Evolutionary conservation across 2,113 vertebrate genomes (phyloP).

Genomic region (Bujurquina vittata): DNA sequence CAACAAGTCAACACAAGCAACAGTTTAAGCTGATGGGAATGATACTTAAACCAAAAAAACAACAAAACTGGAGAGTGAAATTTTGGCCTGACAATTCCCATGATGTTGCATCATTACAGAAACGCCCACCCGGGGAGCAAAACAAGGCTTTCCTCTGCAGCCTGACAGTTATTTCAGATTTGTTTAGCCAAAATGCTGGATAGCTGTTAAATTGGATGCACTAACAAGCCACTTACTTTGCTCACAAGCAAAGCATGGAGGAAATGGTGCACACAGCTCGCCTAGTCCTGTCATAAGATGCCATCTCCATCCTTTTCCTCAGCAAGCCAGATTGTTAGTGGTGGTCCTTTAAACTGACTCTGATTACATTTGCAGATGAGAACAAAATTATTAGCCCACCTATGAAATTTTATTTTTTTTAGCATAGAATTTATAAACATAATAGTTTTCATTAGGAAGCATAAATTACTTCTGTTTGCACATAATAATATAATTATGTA

Average conservation of each 20-base stretch:
- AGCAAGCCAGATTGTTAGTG: background rate
- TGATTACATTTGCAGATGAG: background rate
- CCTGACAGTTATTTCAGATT: background rate
- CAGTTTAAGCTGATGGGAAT: background rate
- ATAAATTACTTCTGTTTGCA: no score
- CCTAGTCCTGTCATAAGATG: background rate
- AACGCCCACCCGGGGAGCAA: background rate
- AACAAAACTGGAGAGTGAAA: background rate
- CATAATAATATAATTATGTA: no score
- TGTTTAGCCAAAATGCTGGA: background rate
- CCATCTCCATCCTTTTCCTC: background rate
- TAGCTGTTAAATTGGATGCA: background rate
- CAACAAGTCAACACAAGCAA: background rate
- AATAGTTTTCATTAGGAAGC: no score
- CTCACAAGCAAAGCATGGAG: background rate
- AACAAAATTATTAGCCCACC: no score
- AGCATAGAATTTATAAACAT: no score
- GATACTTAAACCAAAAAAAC: no score
- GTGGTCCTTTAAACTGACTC: background rate
- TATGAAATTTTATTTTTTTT: no score
- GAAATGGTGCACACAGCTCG: background rate
- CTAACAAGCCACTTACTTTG: constrained; percentile 6
- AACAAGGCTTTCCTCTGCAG: background rate
- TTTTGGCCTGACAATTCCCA: background rate
- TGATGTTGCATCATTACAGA: background rate